A percentile compares a stretch with the other conserved stretches of the same genome.
Conservation (phyloP, 2,113 vertebrate species). For the Pachyramphus minor region DNA sequence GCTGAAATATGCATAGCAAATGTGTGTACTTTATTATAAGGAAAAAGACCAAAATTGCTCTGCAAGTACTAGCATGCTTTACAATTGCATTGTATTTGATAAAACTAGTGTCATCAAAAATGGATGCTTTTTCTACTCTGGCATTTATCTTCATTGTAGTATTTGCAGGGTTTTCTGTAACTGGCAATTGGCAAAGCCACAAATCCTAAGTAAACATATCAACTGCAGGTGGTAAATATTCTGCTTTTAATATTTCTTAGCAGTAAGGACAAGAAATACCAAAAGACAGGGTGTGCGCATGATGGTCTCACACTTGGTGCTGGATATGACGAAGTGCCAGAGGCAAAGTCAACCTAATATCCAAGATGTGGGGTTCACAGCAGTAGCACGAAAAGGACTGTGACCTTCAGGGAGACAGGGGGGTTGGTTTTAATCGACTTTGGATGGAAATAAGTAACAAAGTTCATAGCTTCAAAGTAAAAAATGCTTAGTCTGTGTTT, state of each 20-base stretch:
- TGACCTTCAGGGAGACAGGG: fast-evolving
- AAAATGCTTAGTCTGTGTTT: not conserved
- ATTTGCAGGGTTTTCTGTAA: not conserved
- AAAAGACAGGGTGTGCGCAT: not conserved
- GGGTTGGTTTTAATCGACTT: not conserved
- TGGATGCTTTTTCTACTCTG: not conserved
- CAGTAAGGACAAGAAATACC: not conserved
- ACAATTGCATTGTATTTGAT: not conserved
- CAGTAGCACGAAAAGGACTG: not conserved
- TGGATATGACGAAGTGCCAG: not conserved
- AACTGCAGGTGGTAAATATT: not conserved
- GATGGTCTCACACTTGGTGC: not conserved
- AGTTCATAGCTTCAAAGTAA: not conserved
- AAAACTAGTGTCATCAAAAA: not conserved
- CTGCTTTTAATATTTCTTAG: slow-evolving; percentile 4
- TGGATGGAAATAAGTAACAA: not conserved
- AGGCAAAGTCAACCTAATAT: not conserved
- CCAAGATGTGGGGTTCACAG: not conserved
- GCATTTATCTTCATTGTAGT: not conserved
- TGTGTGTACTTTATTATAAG: not conserved
- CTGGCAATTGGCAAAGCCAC: not conserved
- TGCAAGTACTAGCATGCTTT: not conserved
- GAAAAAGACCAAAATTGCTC: not conserved
- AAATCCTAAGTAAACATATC: not conserved
- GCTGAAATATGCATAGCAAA: slow-evolving; percentile 28